Conservation (phyloP, 2,888 invertebrate genomes). For the Empis livida region DNA sequence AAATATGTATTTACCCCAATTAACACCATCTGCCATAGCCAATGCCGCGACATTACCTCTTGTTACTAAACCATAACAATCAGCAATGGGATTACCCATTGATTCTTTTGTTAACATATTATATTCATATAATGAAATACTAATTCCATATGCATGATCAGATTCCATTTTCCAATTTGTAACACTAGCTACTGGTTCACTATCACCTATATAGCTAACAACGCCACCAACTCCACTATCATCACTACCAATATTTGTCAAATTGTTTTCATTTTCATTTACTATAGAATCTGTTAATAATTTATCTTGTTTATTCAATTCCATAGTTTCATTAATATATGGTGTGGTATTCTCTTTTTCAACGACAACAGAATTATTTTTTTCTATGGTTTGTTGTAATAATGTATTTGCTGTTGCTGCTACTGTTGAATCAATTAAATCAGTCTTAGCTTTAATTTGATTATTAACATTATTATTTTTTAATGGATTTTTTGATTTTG, state of each 20-base stretch:
- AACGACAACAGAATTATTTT: background rate
- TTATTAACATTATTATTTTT: constrained; percentile 3
- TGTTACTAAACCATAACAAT: constrained; percentile 67
- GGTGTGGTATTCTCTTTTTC: background rate
- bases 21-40: constrained; percentile 79
- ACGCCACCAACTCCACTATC: background rate
- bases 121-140: constrained; percentile 67
- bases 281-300: background rate
- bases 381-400: background rate
- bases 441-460: constrained; percentile 22
- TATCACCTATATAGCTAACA: constrained; percentile 1
- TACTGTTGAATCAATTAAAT: constrained; percentile 7
- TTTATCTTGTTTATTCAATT: background rate
- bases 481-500: constrained; percentile 2
- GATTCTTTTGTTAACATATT: constrained; percentile 60
- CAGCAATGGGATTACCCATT: constrained; percentile 75
- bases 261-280: too few species aligned
- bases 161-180: constrained; percentile 34
- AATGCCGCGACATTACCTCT: constrained; percentile 62
- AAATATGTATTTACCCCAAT: constrained; percentile 53
- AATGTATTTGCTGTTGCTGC: background rate
- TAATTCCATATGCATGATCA: constrained; percentile 35
- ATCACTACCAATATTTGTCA: background rate
- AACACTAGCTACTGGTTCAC: constrained; percentile 30
- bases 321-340: background rate